A percentile compares a stretch with the other conserved stretches of the same genome.
These are phyloP conservation scores for Neodiprion fabricii DNA, from an alignment of 1,140 invertebrate species.

Conservation along the genomic window DNA sequence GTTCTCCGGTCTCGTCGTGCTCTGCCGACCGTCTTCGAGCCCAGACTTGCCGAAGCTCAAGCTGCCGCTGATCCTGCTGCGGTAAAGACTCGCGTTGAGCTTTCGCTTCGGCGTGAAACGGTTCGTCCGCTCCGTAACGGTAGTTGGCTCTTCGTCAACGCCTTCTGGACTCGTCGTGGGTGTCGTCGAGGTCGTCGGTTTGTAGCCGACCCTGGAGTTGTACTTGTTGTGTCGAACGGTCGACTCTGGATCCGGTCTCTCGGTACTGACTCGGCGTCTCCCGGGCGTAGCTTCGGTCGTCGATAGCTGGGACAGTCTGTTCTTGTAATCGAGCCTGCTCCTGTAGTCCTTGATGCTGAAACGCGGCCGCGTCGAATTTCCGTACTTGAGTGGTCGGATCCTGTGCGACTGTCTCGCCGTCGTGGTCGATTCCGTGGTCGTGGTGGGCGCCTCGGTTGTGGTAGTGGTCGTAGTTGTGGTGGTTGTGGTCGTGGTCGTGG, in stretches of 20 bases:
- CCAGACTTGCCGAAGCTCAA: neutral
- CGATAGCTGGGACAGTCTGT: constrained; percentile 35
- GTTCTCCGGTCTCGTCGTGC: constrained; percentile 42
- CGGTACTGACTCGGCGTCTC: constrained; percentile 24
- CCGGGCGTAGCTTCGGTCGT: constrained; percentile 30
- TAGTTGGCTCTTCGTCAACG: neutral
- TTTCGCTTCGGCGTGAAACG: constrained; percentile 52
- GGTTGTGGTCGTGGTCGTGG: constrained; percentile 36
- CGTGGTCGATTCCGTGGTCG: constrained; percentile 15
- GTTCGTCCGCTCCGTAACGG: constrained; percentile 43
- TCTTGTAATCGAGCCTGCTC: constrained; percentile 55
- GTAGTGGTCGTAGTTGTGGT: constrained; percentile 35
- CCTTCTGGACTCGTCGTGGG: constrained; percentile 23
- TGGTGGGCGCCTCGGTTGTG: constrained; percentile 16
- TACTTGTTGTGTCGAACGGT: constrained; percentile 40
- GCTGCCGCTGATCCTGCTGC: constrained; percentile 40
- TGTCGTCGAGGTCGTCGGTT: constrained; percentile 40
- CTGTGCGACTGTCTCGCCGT: constrained; percentile 42
- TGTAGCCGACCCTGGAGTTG: constrained; percentile 45
- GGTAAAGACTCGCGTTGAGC: constrained; percentile 40
- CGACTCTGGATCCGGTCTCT: constrained; percentile 15
- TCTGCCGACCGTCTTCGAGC: constrained; percentile 22
- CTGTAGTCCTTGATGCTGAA: constrained; percentile 62
- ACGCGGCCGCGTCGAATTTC: constrained; percentile 51
- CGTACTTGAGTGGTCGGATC: constrained; percentile 47